A percentile compares a stretch with the other conserved stretches of the same genome.
Evolutionary conservation across 1,140 invertebrate genomes (phyloP).

Genomic region (Drosophila seguyi): DNA sequence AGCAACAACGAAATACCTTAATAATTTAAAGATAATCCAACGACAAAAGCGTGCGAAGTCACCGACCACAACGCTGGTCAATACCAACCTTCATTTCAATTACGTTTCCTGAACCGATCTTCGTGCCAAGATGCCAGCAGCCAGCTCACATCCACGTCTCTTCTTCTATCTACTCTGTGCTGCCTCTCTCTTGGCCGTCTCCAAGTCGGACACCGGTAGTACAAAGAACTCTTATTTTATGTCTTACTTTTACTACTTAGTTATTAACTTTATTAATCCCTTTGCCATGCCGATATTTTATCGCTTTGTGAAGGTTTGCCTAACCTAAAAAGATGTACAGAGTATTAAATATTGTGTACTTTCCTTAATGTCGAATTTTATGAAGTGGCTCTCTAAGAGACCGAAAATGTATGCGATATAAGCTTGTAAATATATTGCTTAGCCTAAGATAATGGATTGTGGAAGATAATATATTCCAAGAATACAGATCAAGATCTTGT

Average conservation of each 20-base stretch:
- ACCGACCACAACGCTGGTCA: constrained; percentile 26
- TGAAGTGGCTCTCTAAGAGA: constrained; percentile 11
- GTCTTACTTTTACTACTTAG: constrained; percentile 82
- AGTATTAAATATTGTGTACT: constrained; percentile 6
- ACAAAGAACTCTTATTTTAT: constrained; percentile 81
- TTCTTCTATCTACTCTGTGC: constrained; percentile 78
- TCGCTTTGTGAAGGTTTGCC: constrained; percentile 74
- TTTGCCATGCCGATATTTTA: constrained; percentile 82
- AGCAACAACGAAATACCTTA: constrained; percentile 20
- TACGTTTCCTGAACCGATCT: constrained; percentile 16
- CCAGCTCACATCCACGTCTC: constrained; percentile 73
- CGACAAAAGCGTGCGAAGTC: constrained; percentile 17
- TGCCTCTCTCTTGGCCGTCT: constrained; percentile 76
- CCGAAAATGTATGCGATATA: constrained; percentile 18
- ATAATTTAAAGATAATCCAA: constrained; percentile 25
- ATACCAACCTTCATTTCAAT: constrained; percentile 41
- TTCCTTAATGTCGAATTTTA: constrained; percentile 40
- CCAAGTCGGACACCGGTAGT: constrained; percentile 79
- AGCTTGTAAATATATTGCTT: constrained; percentile 45
- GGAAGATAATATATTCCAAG: constrained; percentile 13
- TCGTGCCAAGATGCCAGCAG: constrained; percentile 67
- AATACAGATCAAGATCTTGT: constrained; percentile 14
- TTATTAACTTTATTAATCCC: constrained; percentile 82
- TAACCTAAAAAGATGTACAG: constrained; percentile 50
- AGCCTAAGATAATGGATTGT: constrained; percentile 27